phyloP scores from a whole-genome alignment of 1,140 invertebrate species.

The Megalonaias nervosa region DNA sequence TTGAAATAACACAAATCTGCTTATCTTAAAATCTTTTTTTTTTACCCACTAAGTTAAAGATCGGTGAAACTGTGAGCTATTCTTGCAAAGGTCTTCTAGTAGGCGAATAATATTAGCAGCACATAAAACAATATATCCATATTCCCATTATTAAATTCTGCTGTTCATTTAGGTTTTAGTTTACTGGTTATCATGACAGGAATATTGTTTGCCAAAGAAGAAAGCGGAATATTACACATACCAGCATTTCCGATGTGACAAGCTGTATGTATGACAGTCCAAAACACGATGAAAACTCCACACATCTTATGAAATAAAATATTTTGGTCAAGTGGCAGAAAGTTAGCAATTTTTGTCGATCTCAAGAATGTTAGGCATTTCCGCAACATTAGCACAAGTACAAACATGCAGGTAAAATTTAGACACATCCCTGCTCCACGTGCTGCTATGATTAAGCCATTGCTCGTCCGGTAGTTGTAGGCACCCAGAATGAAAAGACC shows the following conservation, averaged over 20 bases:
- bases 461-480: constrained; percentile 80
- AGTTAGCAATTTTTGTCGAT: constrained; percentile 79
- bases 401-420: constrained; percentile 92
- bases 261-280: constrained; percentile 84
- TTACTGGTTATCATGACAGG: too few species aligned
- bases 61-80: too few species aligned
- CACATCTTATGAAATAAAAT: constrained; percentile 94
- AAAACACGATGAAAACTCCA: constrained; percentile 84
- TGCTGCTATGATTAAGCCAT: constrained; percentile 73
- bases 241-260: constrained; percentile 90
- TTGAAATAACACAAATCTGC: too few species aligned
- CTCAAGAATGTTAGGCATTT: constrained; percentile 88
- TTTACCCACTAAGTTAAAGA: too few species aligned
- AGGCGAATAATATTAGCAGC: too few species aligned
- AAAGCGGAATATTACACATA: constrained; percentile 69
- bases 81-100: too few species aligned
- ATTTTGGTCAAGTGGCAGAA: constrained; percentile 91
- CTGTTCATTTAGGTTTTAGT: too few species aligned
- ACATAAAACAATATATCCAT: too few species aligned
- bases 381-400: constrained; percentile 89
- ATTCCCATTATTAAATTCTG: too few species aligned
- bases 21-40: too few species aligned
- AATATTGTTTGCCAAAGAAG: too few species aligned
- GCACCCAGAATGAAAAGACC: constrained; percentile 72
- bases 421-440: constrained; percentile 75